Base-by-base conservation (phyloP, 2,113 vertebrate species). In the Marmota monax region DNA sequence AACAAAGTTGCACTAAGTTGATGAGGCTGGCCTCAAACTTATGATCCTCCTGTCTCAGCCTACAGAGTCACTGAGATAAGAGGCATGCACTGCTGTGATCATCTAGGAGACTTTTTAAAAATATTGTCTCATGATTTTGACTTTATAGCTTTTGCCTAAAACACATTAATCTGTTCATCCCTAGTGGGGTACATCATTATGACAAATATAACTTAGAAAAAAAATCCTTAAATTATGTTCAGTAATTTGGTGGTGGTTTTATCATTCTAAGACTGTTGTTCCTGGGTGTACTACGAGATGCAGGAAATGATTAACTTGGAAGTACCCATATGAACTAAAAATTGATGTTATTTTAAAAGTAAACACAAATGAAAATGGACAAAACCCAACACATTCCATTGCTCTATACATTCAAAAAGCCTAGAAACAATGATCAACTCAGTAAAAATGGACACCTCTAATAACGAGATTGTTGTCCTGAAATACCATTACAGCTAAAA, bases 231-330 rank as follows among this genome's bases (percentile, higher is more conserved):
- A 91, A 83, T 42, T 53, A 79, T 84, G 48, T 90, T 94, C 45
- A 96, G 25, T 73, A 87, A 87, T 65, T 29, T 76, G 58, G 10
- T 87, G 7, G 20, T 76, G 14, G 23, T 92, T 58, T n/a, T 56
- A 89, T 48, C 42, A 88, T 74, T 84, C 73, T 92, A 73, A 91
- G 37, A 74, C 20, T 72, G 20, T 11, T 58, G 0, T 79, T 69
- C 17, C 25, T 42, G 29, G 20, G n/a, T 63, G 22, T 78, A 37
- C 37, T 51, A 0, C 90, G 23, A 87, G 79, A 76, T 72, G 84
- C 79, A 93, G 20, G 7, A 90, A 96, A 72, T 82, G 37, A 93
- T 61, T 87, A 86, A 72, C 84, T 95, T 77, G n/a, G 32, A 96
- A 94, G 29, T 51, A 90, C 39, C 14, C 63, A 23, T 89, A 70